These are phyloP conservation scores for Equus quagga DNA, from an alignment of 2,113 vertebrate genomes.

Conservation along the genomic window DNA sequence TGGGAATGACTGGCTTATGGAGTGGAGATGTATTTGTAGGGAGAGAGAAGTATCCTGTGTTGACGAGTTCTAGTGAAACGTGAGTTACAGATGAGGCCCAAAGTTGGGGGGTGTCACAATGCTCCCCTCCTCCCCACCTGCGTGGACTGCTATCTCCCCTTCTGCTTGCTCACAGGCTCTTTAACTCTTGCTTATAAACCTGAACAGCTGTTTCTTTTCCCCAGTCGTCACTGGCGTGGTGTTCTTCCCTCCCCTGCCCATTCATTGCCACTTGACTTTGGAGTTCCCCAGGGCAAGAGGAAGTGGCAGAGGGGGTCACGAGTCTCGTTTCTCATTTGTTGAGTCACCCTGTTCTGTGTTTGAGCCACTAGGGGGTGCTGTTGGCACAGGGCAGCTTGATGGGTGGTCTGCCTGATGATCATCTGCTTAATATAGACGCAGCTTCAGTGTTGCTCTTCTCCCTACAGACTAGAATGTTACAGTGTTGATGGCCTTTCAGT, in stretches of 20 bases:
- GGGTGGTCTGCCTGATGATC: background rate
- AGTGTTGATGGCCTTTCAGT: background rate
- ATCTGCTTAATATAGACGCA: background rate
- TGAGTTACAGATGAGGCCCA: background rate
- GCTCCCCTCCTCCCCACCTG: background rate
- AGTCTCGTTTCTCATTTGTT: background rate
- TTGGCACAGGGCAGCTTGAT: background rate
- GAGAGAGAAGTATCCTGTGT: background rate
- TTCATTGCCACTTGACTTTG: background rate
- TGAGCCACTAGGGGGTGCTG: background rate
- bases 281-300: background rate
- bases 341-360: background rate
- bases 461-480: background rate
- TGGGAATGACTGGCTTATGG: background rate
- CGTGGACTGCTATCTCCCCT: background rate
- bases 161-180: background rate
- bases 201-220: background rate
- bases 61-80: background rate
- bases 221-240: background rate
- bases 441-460: background rate
- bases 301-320: background rate
- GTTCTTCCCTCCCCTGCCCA: background rate
- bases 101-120: background rate
- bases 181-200: background rate
- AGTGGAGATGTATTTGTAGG: background rate